Base-by-base conservation (phyloP, 35 echinoderm and acorn worm species). In the Lytechinus pictus region DNA sequence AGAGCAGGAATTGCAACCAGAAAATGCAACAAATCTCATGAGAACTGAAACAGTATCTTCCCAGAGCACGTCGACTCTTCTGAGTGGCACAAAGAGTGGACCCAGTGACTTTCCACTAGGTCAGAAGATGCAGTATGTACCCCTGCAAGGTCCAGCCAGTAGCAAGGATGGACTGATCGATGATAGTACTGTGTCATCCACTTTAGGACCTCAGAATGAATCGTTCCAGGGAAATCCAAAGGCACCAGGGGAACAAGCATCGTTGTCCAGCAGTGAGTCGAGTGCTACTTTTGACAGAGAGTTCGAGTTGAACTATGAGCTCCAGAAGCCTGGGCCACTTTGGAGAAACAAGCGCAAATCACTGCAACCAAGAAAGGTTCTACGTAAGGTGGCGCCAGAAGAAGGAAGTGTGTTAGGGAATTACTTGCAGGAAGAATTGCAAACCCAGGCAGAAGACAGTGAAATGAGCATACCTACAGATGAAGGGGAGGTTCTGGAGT, bases 311-410 rank as follows among this genome's bases (percentile, higher is more conserved):
- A 79, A 4, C 14, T 16, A 24, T 6, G n/a, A 79, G 19, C 19
- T 79, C 19, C 66, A 79, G 14, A 24, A 79, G 66, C 66, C 24
- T 19, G 66, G 66, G 66, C 66, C 8, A 24, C 16, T 24, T 24
- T 79, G 66, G 66, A 79, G 66, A 79, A 16, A 79, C 66, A 79
- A 79, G 66, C 66, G 66, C 16, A 79, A 79, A 79, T 79, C 66
- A 16, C 66, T 27, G 21, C n/a, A 24, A 16, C 66, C 66, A 79
- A 79, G 66, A 79, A 79, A 79, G 66, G n/a, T 79, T 24, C 66
- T 79, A 14, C 66, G 66, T 79, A 79, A 79, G 66, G n/a, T 79
- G 66, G 66, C 19, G n/a, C 66, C 12, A 79, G 66, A 79, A 4
- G 21, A 79, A 24, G 66, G 6, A 79, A 79, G 66, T 79, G 66